These are phyloP conservation scores for Caligus rogercresseyi DNA, from an alignment of 1,140 invertebrate genomes.

Conservation along the genomic window DNA sequence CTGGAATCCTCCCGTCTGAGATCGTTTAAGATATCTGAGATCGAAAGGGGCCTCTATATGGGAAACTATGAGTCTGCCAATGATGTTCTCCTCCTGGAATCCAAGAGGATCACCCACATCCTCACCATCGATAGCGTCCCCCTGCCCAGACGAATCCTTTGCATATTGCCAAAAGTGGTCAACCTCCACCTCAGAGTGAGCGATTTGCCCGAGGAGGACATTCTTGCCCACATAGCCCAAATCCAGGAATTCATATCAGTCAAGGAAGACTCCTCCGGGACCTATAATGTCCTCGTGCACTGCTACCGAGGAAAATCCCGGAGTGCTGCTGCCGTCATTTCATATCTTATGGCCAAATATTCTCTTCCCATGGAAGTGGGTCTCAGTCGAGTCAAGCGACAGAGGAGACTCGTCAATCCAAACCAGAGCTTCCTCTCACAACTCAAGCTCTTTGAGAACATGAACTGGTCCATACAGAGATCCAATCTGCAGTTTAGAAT, in stretches of 20 bases:
- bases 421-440: conserved; percentile 4
- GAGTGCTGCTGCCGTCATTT: conserved; percentile 55
- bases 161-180: background rate
- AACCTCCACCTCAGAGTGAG: conserved; percentile 2
- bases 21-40: conserved; percentile 3
- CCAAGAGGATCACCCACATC: conserved; percentile 3
- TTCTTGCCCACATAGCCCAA: background rate
- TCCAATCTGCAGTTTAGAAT: conserved; percentile 8
- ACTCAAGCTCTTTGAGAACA: conserved; percentile 4
- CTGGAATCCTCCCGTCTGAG: too few relatives aligned
- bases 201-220: conserved; percentile 11
- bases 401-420: background rate
- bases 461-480: background rate
- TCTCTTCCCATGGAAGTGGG: conserved; percentile 55
- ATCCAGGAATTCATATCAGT: background rate
- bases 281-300: conserved; percentile 59
- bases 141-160: conserved; percentile 2
- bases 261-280: background rate
- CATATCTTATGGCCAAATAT: conserved; percentile 62
- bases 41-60: background rate
- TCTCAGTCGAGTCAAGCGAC: conserved; percentile 28
- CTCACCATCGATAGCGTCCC: background rate
- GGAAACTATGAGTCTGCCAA: conserved; percentile 5
- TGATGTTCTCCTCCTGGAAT: conserved; percentile 4
- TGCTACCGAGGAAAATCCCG: conserved; percentile 62